Conservation (phyloP, 2,797 vertebrate genomes). For the Notolepis coatsorum region DNA sequence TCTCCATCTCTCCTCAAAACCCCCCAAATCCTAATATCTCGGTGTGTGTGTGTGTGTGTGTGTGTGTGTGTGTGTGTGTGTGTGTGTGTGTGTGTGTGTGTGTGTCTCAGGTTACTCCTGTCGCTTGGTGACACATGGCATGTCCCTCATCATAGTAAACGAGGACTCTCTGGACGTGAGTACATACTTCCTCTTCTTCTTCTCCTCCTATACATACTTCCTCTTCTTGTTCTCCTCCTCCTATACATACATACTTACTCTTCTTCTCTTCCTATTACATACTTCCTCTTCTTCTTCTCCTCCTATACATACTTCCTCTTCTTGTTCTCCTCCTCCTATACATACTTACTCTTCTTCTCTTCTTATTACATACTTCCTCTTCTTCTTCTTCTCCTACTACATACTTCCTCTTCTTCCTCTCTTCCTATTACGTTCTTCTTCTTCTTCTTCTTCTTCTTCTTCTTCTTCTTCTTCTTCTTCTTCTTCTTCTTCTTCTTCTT, state of each 20-base stretch:
- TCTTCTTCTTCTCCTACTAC: slow-evolving; percentile 19
- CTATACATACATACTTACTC: slow-evolving; percentile 27
- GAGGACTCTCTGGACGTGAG: slow-evolving; percentile 98
- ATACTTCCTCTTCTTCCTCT: background rate
- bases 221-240: slow-evolving; percentile 1
- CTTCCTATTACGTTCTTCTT: slow-evolving; percentile 20
- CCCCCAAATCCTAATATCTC: no score
- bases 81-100: background rate
- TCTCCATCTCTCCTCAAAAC: no score
- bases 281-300: slow-evolving; percentile 13
- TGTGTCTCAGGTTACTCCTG: slow-evolving; percentile 93
- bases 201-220: slow-evolving; percentile 59
- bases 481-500: background rate
- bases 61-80: background rate
- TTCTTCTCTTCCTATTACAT: background rate
- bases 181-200: slow-evolving; percentile 53
- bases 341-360: slow-evolving; percentile 3
- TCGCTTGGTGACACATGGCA: slow-evolving; percentile 93
- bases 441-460: background rate
- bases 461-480: slow-evolving; percentile 5
- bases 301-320: no score
- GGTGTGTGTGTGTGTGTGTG: no score
- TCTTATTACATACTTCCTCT: background rate
- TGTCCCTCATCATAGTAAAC: slow-evolving; percentile 97
- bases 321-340: slow-evolving; percentile 3